Evolutionary conservation across 1,140 invertebrate species (phyloP).

Genomic region (Panagrolaimus sp.): DNA sequence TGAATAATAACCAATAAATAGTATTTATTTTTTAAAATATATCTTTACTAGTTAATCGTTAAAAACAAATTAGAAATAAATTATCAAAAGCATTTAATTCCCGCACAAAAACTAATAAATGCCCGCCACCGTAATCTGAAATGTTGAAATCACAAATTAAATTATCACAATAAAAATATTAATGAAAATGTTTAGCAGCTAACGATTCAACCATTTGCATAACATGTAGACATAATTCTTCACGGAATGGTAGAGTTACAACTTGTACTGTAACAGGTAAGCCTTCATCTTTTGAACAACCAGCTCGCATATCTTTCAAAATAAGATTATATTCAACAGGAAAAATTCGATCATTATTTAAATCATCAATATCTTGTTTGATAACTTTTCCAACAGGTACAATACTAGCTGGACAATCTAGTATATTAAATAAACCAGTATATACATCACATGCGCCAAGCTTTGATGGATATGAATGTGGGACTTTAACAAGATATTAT

Average conservation of each 20-base stretch:
- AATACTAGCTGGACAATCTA: slow-evolving; percentile 41
- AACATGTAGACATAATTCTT: slow-evolving; percentile 48
- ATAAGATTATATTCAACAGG: neutral
- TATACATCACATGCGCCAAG: slow-evolving; percentile 38
- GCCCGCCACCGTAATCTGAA: no score
- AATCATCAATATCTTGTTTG: slow-evolving; percentile 27
- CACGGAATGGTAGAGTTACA: slow-evolving; percentile 47
- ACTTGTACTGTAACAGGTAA: slow-evolving; percentile 44
- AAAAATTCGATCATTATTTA: slow-evolving; percentile 24
- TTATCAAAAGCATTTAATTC: no score
- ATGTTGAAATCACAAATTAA: no score
- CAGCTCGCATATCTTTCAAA: neutral
- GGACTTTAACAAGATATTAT: no score
- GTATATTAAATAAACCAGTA: slow-evolving; percentile 46
- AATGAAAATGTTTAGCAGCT: no score
- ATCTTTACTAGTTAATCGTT: no score
- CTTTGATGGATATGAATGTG: slow-evolving; percentile 37
- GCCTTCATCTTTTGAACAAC: neutral
- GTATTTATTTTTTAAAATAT: no score
- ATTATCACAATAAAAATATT: no score
- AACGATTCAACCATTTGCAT: slow-evolving; percentile 44
- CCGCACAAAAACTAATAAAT: no score
- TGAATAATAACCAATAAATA: no score
- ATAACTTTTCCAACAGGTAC: slow-evolving; percentile 30
- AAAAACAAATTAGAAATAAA: no score